phyloP scores from a whole-genome alignment of 30 jellyfish, hydroid and myxozoan species.

The Catostylus mosaicus region DNA sequence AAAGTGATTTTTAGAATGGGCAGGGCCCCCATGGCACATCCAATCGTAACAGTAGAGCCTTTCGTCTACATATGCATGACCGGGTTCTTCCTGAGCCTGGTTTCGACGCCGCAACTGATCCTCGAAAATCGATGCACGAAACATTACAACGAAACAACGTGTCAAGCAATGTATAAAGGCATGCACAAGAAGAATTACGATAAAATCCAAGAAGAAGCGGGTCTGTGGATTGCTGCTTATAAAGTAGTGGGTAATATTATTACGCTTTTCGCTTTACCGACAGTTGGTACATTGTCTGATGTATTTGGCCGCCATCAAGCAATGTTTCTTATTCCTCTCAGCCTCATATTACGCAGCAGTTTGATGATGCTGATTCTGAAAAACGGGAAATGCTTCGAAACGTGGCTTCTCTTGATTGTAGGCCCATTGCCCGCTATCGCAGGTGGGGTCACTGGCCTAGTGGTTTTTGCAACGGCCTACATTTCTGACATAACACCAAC shows the following conservation, averaged over 20 bases:
- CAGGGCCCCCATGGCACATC: too few relatives aligned
- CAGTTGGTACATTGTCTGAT: conserved; percentile 26
- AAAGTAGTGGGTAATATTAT: conserved; percentile 2
- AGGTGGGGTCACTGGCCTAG: conserved; percentile 26
- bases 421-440: conserved; percentile 29
- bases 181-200: neutral
- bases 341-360: conserved; percentile 10
- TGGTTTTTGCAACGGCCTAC: conserved; percentile 25
- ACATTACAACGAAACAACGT: conserved; percentile 7
- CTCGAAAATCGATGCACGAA: conserved; percentile 32
- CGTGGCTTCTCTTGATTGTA: conserved; percentile 11
- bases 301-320: conserved; percentile 33
- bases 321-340: conserved; percentile 25
- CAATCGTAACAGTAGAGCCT: conserved; percentile 34
- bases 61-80: conserved; percentile 35
- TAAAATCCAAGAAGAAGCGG: conserved; percentile 25
- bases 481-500: conserved; percentile 27
- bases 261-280: conserved; percentile 25
- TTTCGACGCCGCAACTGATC: conserved; percentile 30
- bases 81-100: conserved; percentile 28
- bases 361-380: conserved; percentile 10
- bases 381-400: conserved; percentile 7
- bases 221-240: conserved; percentile 21
- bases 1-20: too few relatives aligned
- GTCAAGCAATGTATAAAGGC: conserved; percentile 37